Conservation (phyloP, 23 tunicate genomes). For the Aplidium turbinatum region DNA sequence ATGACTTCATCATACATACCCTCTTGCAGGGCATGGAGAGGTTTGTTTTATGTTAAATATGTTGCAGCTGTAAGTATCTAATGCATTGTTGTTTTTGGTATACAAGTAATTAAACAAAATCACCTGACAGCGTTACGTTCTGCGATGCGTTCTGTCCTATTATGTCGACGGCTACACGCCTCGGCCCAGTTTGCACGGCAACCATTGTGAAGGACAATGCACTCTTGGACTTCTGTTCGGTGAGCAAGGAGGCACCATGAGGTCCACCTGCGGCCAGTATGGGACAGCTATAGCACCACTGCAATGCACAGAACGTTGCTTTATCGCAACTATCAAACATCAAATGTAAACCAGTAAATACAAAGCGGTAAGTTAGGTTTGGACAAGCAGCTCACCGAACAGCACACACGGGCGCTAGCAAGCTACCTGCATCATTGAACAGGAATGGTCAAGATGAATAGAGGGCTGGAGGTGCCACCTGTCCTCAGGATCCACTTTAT, state of each 20-base stretch:
- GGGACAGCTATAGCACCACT: conserved; percentile 67
- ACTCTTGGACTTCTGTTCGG: conserved; percentile 62
- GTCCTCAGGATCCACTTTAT: conserved; percentile 54
- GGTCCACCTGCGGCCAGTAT: conserved; percentile 48
- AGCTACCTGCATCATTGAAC: conserved; percentile 1
- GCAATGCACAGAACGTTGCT: background rate
- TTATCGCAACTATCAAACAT: background rate
- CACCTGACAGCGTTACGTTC: conserved; percentile 1
- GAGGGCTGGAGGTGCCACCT: conserved; percentile 69
- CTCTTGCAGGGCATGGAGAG: no score
- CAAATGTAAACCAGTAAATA: background rate
- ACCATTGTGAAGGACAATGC: conserved; percentile 56
- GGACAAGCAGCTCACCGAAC: background rate
- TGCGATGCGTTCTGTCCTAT: conserved; percentile 50
- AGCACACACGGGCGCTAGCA: background rate
- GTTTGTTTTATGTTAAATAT: no score
- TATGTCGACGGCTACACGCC: conserved; percentile 58
- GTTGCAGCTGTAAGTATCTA: no score
- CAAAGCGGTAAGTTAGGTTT: background rate
- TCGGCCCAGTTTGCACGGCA: conserved; percentile 67
- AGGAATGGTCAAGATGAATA: conserved; percentile 18
- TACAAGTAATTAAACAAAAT: background rate
- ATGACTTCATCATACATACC: no score
- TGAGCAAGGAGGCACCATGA: conserved; percentile 48
- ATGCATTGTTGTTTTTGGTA: background rate